A percentile compares a stretch with the other conserved stretches of the same genome.
Evolutionary conservation across 2,113 vertebrate species (phyloP).

Genomic region (Stigmatopora argus): DNA sequence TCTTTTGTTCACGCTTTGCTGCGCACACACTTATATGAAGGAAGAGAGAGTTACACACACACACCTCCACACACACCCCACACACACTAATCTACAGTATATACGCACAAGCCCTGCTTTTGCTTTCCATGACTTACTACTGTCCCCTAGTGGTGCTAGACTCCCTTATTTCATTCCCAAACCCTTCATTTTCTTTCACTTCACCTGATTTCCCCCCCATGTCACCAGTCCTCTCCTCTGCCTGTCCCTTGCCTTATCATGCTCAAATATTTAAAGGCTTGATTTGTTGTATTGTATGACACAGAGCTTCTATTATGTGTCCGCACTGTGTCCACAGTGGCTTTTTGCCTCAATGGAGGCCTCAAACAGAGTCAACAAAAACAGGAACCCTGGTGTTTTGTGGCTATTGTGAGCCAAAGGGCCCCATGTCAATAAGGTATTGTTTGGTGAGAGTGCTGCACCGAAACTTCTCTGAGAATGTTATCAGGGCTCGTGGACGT

Average conservation of each 20-base stretch:
- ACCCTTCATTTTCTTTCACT: conserved; percentile 47
- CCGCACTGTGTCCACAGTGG: conserved; percentile 76
- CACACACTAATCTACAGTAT: conserved; percentile 24
- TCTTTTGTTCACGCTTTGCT: conserved; percentile 90
- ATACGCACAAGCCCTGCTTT: conserved; percentile 15
- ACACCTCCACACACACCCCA: conserved; percentile 11
- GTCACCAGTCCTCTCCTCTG: conserved; percentile 55
- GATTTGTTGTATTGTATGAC: conserved; percentile 74
- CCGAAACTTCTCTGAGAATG: conserved; percentile 79
- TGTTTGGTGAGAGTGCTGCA: conserved; percentile 80
- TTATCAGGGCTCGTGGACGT: conserved; percentile 83
- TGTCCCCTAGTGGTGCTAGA: conserved; percentile 90
- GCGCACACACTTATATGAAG: conserved; percentile 56
- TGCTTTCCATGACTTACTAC: conserved; percentile 92
- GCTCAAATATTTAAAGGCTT: conserved; percentile 85
- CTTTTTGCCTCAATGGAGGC: conserved; percentile 73
- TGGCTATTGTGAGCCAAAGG: conserved; percentile 74
- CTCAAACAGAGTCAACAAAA: conserved; percentile 78
- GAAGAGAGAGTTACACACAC: conserved; percentile 17
- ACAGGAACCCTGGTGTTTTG: conserved; percentile 78
- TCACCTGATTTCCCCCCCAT: conserved; percentile 50
- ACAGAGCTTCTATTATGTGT: conserved; percentile 75
- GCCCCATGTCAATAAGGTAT: conserved; percentile 80
- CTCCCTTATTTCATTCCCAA: conserved; percentile 19
- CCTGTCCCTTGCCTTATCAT: conserved; percentile 77